Evolutionary conservation across 2,113 vertebrate species (phyloP).

Genomic region (Brachirus orientalis): DNA sequence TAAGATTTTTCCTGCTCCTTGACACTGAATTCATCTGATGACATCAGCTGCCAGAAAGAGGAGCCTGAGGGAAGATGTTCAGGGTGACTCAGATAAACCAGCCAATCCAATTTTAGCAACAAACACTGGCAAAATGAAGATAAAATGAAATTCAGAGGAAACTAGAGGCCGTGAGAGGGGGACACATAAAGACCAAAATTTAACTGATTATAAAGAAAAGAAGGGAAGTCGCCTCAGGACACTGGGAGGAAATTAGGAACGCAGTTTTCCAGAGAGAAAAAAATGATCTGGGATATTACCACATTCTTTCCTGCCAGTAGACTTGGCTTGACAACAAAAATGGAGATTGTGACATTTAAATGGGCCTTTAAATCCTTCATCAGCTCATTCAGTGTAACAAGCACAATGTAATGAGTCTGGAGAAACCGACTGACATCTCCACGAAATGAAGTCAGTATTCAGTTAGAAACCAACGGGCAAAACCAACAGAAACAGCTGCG

Average conservation of each 20-base stretch:
- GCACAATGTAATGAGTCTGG: background rate
- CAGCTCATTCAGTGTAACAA: constrained; percentile 12
- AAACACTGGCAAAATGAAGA: background rate
- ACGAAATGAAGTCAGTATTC: no score
- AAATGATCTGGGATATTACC: background rate
- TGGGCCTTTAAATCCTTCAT: constrained; percentile 14
- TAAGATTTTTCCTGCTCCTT: constrained; percentile 1
- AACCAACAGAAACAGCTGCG: background rate
- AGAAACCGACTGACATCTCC: no score
- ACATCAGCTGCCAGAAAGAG: constrained; percentile 39
- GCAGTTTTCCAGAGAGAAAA: background rate
- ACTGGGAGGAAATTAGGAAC: background rate
- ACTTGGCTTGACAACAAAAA: constrained; percentile 26
- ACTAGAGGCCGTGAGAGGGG: background rate
- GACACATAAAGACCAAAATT: no score
- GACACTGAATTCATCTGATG: constrained; percentile 36
- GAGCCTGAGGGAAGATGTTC: constrained; percentile 14
- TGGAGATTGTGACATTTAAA: constrained; percentile 32
- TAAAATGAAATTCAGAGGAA: background rate
- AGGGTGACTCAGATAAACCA: constrained; percentile 45
- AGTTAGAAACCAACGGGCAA: background rate
- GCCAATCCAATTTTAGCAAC: no score
- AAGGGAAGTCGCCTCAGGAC: background rate
- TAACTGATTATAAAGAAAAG: background rate
- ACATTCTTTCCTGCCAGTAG: constrained; percentile 29